phyloP scores from a whole-genome alignment of 2,797 vertebrate genomes.

The Setipinna tenuifilis region DNA sequence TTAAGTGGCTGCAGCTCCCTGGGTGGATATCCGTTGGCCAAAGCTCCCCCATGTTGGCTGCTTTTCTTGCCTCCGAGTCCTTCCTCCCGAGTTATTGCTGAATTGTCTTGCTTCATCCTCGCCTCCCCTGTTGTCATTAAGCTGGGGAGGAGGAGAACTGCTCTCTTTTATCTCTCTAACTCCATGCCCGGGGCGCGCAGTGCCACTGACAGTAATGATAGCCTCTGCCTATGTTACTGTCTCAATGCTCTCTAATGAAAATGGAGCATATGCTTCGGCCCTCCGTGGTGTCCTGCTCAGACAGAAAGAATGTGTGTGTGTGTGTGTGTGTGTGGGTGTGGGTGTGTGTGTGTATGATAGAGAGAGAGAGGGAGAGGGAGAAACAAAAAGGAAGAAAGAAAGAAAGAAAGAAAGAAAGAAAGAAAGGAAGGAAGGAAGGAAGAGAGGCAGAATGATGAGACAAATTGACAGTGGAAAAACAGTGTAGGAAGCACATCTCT shows the following conservation, averaged over 20 bases:
- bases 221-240: conserved; percentile 57
- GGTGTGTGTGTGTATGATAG: background rate
- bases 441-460: no score
- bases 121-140: background rate
- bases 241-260: conserved; percentile 45
- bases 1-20: background rate
- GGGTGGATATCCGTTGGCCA: background rate
- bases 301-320: background rate
- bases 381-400: background rate
- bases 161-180: conserved; percentile 39
- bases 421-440: background rate
- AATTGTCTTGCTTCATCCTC: background rate
- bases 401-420: background rate
- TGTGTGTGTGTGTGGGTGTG: background rate
- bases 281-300: background rate
- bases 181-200: conserved; percentile 44
- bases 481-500: background rate
- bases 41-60: background rate
- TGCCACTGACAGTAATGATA: conserved; percentile 53
- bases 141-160: conserved; percentile 3
- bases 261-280: background rate
- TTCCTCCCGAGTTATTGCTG: background rate
- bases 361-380: background rate
- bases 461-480: no score
- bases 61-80: background rate